These are phyloP conservation scores for Augiades crinisus DNA, from an alignment of 2,888 invertebrate species.

Conservation along the genomic window DNA sequence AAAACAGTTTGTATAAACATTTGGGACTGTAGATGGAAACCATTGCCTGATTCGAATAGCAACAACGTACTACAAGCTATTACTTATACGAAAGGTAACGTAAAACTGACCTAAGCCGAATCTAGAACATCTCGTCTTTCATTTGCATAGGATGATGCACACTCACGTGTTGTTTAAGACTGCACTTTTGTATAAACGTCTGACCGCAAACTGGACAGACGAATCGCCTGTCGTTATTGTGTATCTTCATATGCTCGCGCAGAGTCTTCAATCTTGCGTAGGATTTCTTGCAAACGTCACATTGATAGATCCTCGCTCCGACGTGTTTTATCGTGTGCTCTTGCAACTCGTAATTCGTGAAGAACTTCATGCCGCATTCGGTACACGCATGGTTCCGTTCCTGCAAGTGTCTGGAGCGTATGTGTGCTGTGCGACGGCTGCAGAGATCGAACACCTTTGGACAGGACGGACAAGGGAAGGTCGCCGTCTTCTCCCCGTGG, in stretches of 20 bases:
- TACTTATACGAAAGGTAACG: no score
- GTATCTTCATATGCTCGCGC: slow-evolving; percentile 71
- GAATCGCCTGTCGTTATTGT: slow-evolving; percentile 67
- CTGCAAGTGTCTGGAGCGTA: slow-evolving; percentile 66
- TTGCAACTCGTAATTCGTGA: slow-evolving; percentile 77
- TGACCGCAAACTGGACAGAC: slow-evolving; percentile 67
- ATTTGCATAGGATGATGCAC: slow-evolving; percentile 66
- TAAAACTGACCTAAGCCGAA: not conserved
- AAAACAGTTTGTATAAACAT: no score
- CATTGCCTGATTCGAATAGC: no score
- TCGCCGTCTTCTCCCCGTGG: slow-evolving; percentile 65
- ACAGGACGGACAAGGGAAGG: slow-evolving; percentile 67
- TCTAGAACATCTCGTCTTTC: slow-evolving; percentile 47
- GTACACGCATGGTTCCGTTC: slow-evolving; percentile 74
- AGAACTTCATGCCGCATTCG: slow-evolving; percentile 78
- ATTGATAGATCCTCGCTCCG: slow-evolving; percentile 76
- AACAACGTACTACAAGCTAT: not conserved
- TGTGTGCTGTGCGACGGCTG: slow-evolving; percentile 66
- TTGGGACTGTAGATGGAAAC: no score
- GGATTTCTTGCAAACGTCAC: slow-evolving; percentile 76
- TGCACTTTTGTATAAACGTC: slow-evolving; percentile 71
- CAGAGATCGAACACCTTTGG: slow-evolving; percentile 68
- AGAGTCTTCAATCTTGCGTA: slow-evolving; percentile 71
- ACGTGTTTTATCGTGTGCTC: slow-evolving; percentile 80
- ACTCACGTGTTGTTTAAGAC: slow-evolving; percentile 66